Percentiles rank a stretch among this genome's conserved stretches.
Evolutionary conservation across 2,113 vertebrate species (phyloP).

Genomic region (Trichechus manatus): DNA sequence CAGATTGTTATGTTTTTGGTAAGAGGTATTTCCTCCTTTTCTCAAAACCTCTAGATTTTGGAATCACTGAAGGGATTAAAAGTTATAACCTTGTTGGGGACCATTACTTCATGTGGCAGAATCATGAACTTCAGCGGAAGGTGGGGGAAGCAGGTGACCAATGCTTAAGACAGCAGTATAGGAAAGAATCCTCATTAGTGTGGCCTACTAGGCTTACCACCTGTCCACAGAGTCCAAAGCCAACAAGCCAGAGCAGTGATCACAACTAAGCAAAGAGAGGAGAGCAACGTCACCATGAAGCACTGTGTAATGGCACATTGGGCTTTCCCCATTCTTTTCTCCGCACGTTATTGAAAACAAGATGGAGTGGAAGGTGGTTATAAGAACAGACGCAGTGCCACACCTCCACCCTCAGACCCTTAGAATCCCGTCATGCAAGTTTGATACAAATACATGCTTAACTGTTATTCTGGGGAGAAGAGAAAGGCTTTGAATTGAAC

Average conservation of each 20-base stretch:
- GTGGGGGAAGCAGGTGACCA: neutral
- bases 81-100: neutral
- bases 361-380: neutral
- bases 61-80: neutral
- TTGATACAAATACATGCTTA: neutral
- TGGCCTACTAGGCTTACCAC: neutral
- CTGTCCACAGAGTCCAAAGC: neutral
- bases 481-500: neutral
- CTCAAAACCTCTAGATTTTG: neutral
- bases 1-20: neutral
- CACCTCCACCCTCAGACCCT: neutral
- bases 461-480: neutral
- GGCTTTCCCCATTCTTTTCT: neutral
- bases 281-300: neutral
- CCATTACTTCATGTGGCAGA: neutral
- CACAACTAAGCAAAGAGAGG: neutral
- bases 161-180: neutral
- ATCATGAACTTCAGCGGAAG: neutral
- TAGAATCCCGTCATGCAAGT: neutral
- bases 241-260: neutral
- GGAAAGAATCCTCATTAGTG: neutral
- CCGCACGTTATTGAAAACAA: constrained; percentile 1
- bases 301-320: neutral
- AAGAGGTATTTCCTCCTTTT: neutral
- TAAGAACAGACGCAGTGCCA: neutral